These are phyloP conservation scores for Anoplolepis gracilipes DNA, from an alignment of 1,140 invertebrate species.

Conservation along the genomic window DNA sequence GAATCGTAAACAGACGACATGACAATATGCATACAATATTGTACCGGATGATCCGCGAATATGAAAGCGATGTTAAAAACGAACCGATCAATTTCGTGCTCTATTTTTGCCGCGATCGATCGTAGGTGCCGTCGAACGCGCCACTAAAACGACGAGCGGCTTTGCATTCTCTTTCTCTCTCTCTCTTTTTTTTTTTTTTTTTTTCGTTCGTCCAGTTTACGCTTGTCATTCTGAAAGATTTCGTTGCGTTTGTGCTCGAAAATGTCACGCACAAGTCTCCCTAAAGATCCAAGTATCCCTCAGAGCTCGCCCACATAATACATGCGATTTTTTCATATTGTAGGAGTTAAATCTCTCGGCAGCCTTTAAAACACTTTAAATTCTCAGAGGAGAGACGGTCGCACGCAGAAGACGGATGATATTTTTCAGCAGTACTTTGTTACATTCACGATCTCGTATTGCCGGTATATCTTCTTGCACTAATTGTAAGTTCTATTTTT, in stretches of 20 bases:
- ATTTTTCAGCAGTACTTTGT: slow-evolving; percentile 48
- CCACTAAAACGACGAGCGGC: slow-evolving; percentile 15
- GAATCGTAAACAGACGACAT: background rate
- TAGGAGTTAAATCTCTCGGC: slow-evolving; percentile 17
- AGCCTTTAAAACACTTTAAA: slow-evolving; percentile 18
- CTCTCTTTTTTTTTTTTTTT: background rate
- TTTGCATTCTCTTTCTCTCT: slow-evolving; percentile 9
- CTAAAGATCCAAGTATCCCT: background rate
- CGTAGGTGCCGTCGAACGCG: slow-evolving; percentile 28
- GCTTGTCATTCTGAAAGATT: background rate
- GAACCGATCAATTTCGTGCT: slow-evolving; percentile 49
- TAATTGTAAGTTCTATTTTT: slow-evolving; percentile 71
- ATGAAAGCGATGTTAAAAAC: slow-evolving; percentile 29
- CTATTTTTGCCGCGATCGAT: slow-evolving; percentile 53
- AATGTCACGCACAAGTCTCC: background rate
- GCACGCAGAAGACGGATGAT: background rate
- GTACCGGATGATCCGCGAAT: background rate
- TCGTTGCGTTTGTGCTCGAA: background rate
- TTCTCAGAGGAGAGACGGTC: background rate
- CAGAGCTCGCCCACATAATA: background rate
- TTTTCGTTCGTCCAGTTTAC: background rate
- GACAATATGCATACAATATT: background rate
- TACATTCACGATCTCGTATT: slow-evolving; percentile 6
- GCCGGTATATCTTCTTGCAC: slow-evolving; percentile 41
- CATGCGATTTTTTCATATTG: slow-evolving; percentile 18